These are phyloP conservation scores for Scopus umbretta DNA, from an alignment of 2,113 vertebrate species.

Conservation along the genomic window DNA sequence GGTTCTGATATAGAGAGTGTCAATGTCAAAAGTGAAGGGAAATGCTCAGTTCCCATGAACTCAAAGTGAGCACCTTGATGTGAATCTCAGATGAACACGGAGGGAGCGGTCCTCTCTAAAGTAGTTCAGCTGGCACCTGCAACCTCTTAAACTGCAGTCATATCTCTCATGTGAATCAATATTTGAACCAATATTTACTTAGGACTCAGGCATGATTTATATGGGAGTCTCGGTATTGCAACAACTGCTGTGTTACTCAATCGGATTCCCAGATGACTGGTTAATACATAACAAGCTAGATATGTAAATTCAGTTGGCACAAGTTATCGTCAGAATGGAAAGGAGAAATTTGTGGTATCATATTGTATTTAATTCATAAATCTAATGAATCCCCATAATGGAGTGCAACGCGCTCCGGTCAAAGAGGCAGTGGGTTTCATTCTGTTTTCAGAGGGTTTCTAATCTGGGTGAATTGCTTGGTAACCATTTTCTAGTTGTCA, in stretches of 20 bases:
- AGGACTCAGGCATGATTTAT: constrained; percentile 36
- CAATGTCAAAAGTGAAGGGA: background rate
- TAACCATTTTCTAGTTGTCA: background rate
- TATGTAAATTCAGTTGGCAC: background rate
- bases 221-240: constrained; percentile 42
- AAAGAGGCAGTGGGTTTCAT: background rate
- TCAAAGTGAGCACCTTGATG: background rate
- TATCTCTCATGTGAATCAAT: constrained; percentile 43
- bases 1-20: background rate
- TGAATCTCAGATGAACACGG: background rate
- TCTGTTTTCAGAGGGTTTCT: background rate
- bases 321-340: background rate
- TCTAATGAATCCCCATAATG: background rate
- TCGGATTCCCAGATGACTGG: constrained; percentile 35
- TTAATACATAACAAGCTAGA: constrained; percentile 52
- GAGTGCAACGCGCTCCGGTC: rapidly evolving
- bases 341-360: background rate
- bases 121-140: background rate
- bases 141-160: constrained; percentile 8
- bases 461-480: background rate
- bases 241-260: constrained; percentile 57
- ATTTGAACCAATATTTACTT: constrained; percentile 53
- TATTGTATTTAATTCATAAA: background rate
- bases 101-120: background rate
- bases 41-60: background rate